phyloP scores from a whole-genome alignment of 2,113 vertebrate genomes.

The Micronisus gabar region DNA sequence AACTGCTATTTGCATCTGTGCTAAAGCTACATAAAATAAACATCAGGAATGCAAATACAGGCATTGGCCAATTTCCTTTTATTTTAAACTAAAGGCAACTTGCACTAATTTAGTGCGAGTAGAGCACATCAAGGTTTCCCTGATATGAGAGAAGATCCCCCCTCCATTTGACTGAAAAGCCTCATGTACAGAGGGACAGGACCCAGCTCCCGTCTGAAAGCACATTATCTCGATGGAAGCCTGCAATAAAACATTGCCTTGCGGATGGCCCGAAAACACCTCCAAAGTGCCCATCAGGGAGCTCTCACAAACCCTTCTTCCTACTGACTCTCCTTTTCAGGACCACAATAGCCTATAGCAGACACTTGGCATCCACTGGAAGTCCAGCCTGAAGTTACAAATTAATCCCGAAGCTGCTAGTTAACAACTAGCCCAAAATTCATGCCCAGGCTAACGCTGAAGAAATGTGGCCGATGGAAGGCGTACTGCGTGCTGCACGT shows the following conservation, averaged over 20 bases:
- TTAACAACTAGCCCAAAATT: not conserved
- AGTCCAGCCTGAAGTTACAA: not conserved
- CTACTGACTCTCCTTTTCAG: accelerated
- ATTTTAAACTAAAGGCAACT: not conserved
- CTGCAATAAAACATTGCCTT: not conserved
- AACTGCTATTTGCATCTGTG: not conserved
- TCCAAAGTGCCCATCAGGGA: not conserved
- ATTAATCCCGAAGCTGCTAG: not conserved
- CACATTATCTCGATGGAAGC: not conserved
- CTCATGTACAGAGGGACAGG: not conserved
- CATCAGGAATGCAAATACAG: not conserved
- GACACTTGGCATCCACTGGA: not conserved
- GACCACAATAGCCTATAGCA: not conserved
- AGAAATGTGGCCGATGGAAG: not conserved
- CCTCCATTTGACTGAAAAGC: not conserved
- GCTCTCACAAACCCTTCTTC: not conserved
- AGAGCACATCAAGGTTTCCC: not conserved
- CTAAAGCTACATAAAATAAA: not conserved
- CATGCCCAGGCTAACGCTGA: not conserved
- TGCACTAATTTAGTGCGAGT: not conserved
- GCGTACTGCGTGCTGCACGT: accelerated
- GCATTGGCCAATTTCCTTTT: not conserved
- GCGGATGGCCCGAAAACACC: not conserved
- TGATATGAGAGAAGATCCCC: too few species aligned
- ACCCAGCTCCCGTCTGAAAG: not conserved